phyloP scores from a whole-genome alignment of 2,113 vertebrate species.

The Misgurnus mizolepis region DNA sequence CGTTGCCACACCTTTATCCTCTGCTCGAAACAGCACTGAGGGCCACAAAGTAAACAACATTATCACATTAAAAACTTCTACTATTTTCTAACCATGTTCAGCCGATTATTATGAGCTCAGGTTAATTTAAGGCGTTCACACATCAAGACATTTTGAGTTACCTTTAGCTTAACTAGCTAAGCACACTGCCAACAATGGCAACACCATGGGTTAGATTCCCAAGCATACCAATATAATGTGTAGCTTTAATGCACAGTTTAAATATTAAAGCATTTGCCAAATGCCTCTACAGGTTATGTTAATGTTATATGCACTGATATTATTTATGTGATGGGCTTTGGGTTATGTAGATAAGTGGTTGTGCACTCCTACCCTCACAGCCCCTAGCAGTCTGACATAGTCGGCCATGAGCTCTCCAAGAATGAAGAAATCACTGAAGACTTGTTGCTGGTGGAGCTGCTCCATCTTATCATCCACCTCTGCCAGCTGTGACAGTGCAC shows the following conservation, averaged over 20 bases:
- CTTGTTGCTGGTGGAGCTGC: slow-evolving; percentile 93
- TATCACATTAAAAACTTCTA: background rate
- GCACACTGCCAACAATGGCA: too few species aligned
- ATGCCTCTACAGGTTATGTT: too few species aligned
- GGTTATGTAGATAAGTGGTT: background rate
- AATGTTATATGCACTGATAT: too few species aligned
- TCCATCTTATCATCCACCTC: slow-evolving; percentile 97
- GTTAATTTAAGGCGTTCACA: too few species aligned
- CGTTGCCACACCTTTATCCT: slow-evolving; percentile 92
- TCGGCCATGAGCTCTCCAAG: slow-evolving; percentile 89
- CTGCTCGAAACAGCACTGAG: slow-evolving; percentile 84
- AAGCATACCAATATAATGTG: too few species aligned
- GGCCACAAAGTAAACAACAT: background rate
- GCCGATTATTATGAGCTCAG: too few species aligned
- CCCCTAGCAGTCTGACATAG: slow-evolving; percentile 89
- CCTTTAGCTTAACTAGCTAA: too few species aligned
- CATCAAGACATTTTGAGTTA: too few species aligned
- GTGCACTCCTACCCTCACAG: slow-evolving; percentile 71
- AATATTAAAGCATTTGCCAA: too few species aligned
- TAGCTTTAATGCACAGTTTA: too few species aligned
- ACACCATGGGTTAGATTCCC: too few species aligned
- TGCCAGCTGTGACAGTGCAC: slow-evolving; percentile 92
- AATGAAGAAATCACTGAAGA: slow-evolving; percentile 90
- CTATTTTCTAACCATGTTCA: too few species aligned
- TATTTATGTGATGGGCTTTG: background rate